Base-by-base conservation (phyloP, 2,113 vertebrate species). In the Pangasianodon hypophthalmus region DNA sequence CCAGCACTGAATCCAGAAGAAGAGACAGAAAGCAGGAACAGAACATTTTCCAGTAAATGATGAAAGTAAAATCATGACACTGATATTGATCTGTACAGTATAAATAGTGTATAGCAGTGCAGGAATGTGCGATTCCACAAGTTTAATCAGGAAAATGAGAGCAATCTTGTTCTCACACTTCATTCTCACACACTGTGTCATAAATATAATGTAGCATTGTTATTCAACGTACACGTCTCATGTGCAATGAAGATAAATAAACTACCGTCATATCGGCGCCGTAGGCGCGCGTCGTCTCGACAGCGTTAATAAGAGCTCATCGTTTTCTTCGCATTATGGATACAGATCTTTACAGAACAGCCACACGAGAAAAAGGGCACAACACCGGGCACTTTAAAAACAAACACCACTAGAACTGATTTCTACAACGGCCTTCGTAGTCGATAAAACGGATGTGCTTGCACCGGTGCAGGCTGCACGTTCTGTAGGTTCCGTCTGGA, bases 381-480 rank as follows among this genome's bases (percentile, higher is more conserved):
- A 79, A 86, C 69, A 90, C 69, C 89, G 77, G 89, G 75, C 60
- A 89, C 90, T 82, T 81, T 67, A 71, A 92, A 86, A 85, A 83
- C 77, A 64, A 87, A 93, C 41, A 87, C 26, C 86, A 92, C 84
- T 85, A 87, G 3, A 90, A 92, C 92, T 69, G 87, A 84, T 92
- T 94, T 92, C 16, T 75, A 91, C 93, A 81, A 95, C 92, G 91
- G 91, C 93, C 89, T 93, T 93, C n/a, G 89, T 89, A 87, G 89
- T 62, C 69, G 88, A 44, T 86, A 16, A 91, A 89, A 88, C 80
- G 19, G 48, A 77, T 58, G 46, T 82, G 79, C 88, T 75, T 46
- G 71, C 44, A 58, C 29, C 56, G 46, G 84, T 85, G 84, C 18
- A 54, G 87, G 75, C 87, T 69, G 62, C 58, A 41, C 73, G 73